Evolutionary conservation across 2,888 invertebrate genomes (phyloP).

Genomic region (Drosophila nr. fundita): DNA sequence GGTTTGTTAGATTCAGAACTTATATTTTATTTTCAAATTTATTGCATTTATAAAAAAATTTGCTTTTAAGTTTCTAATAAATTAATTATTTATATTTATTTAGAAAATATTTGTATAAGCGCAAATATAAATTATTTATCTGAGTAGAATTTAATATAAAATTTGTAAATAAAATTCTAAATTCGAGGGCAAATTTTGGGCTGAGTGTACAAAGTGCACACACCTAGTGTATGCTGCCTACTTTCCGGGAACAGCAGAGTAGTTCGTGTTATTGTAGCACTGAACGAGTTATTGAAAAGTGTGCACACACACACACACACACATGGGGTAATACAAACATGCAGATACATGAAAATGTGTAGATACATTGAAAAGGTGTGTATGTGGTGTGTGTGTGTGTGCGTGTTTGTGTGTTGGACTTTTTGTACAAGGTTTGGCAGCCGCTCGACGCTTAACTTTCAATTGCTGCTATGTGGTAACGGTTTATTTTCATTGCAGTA

Average conservation of each 20-base stretch:
- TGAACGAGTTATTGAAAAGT: slow-evolving; percentile 76
- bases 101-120: not conserved
- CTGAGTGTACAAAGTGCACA: slow-evolving; percentile 20
- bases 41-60: not conserved
- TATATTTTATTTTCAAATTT: not conserved
- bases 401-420: slow-evolving; percentile 19
- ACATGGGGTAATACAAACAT: slow-evolving; percentile 30
- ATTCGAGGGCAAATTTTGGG: not conserved
- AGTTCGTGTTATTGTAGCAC: slow-evolving; percentile 71
- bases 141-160: not conserved
- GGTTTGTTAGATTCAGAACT: not conserved
- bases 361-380: slow-evolving; percentile 73
- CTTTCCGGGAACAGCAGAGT: slow-evolving; percentile 33
- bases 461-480: slow-evolving; percentile 78
- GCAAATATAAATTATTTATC: not conserved
- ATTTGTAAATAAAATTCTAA: not conserved
- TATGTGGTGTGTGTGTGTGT: slow-evolving; percentile 17
- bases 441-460: slow-evolving; percentile 72
- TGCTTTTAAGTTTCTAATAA: not conserved
- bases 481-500: slow-evolving; percentile 74
- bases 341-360: slow-evolving; percentile 47
- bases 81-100: not conserved
- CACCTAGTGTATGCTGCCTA: slow-evolving; percentile 45
- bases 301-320: slow-evolving; percentile 28
- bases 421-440: slow-evolving; percentile 54